A percentile compares a stretch with the other conserved stretches of the same genome.
These are phyloP conservation scores for Meteorus sp. DNA, from an alignment of 1,140 invertebrate genomes.

Conservation along the genomic window DNA sequence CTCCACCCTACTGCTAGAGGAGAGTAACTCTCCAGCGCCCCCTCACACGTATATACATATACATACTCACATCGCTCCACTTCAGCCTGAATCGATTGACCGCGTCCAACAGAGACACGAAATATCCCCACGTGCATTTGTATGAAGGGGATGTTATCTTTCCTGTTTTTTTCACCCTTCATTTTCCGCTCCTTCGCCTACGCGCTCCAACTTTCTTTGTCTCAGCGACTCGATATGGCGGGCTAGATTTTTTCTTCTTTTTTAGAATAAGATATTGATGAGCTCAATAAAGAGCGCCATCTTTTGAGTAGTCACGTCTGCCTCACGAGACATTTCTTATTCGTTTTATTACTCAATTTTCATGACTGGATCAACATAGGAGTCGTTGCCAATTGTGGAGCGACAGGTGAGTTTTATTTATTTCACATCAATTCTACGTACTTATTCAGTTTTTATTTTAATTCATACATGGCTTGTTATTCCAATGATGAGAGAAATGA, in stretches of 20 bases:
- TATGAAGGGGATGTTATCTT: too few species aligned
- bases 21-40: slow-evolving; percentile 3
- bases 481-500: not conserved
- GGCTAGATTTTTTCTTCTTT: not conserved
- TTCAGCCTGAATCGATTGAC: slow-evolving; percentile 17
- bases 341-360: not conserved
- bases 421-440: slow-evolving; percentile 8
- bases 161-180: too few species aligned
- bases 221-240: too few species aligned
- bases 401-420: slow-evolving; percentile 35
- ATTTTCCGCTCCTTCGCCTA: too few species aligned
- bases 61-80: slow-evolving; percentile 8
- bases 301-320: not conserved
- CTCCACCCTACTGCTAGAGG: not conserved
- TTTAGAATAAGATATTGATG: slow-evolving; percentile 6
- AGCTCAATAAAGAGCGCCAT: not conserved
- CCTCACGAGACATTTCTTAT: slow-evolving; percentile 20
- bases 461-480: not conserved
- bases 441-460: not conserved
- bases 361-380: slow-evolving; percentile 21
- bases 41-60: too few species aligned
- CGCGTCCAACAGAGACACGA: slow-evolving; percentile 5
- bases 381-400: slow-evolving; percentile 33
- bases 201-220: too few species aligned
- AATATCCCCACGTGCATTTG: too few species aligned